Conservation (phyloP, 1,140 invertebrate species). For the Lordiphosa stackelbergi region DNA sequence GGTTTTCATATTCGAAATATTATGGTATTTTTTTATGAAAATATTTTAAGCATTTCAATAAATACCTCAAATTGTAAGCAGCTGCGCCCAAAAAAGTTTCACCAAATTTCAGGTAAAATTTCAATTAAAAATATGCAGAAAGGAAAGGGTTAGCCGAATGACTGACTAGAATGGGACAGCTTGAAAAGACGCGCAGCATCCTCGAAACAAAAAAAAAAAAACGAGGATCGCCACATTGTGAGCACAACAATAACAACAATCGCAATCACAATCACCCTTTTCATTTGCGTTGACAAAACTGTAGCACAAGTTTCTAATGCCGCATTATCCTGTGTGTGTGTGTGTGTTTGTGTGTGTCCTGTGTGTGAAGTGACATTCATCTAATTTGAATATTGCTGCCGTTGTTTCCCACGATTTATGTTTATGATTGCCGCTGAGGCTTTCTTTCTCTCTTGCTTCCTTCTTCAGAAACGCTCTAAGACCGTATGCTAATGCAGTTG, state of each 20-base stretch:
- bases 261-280: conserved; percentile 47
- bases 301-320: conserved; percentile 54
- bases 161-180: conserved; percentile 14
- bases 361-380: conserved; percentile 62
- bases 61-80: conserved; percentile 51
- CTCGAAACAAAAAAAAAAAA: neutral
- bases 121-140: conserved; percentile 61
- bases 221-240: conserved; percentile 65
- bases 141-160: conserved; percentile 26
- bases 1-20: conserved; percentile 49
- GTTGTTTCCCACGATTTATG: conserved; percentile 70
- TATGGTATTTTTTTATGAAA: conserved; percentile 69
- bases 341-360: conserved; percentile 32
- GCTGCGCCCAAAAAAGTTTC: conserved; percentile 44
- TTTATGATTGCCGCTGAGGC: conserved; percentile 47
- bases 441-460: conserved; percentile 17
- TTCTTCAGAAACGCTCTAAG: conserved; percentile 45
- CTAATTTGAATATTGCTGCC: conserved; percentile 63
- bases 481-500: conserved; percentile 67
- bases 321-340: conserved; percentile 47
- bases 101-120: conserved; percentile 61
- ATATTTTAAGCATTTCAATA: conserved; percentile 69
- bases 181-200: conserved; percentile 51
- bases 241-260: conserved; percentile 25
- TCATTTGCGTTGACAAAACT: conserved; percentile 61